Percentiles rank a stretch among this genome's conserved stretches.
Evolutionary conservation across 2,113 vertebrate species (phyloP).

Genomic region (Rutilus rutilus): DNA sequence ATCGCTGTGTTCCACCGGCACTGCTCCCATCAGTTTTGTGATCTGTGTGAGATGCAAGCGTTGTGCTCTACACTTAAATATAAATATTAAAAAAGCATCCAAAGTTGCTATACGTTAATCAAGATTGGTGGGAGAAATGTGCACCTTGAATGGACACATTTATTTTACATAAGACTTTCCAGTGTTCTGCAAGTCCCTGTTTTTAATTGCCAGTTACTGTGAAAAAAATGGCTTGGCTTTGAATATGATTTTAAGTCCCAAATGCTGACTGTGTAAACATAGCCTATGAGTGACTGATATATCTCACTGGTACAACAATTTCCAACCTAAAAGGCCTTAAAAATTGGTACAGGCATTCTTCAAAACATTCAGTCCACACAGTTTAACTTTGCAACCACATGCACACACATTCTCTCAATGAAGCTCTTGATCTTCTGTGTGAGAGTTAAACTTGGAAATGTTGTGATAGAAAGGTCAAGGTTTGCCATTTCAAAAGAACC

Average conservation of each 20-base stretch:
- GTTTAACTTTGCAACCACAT: background rate
- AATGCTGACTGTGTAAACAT: background rate
- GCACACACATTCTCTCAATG: background rate
- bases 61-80: background rate
- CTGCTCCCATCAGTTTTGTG: background rate
- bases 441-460: slow-evolving; percentile 40
- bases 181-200: background rate
- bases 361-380: background rate
- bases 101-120: background rate
- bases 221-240: background rate
- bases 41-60: background rate
- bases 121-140: background rate
- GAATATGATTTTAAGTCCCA: background rate
- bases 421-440: slow-evolving; percentile 3
- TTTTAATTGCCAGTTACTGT: background rate
- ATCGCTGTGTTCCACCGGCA: background rate
- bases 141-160: background rate
- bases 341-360: background rate
- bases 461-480: slow-evolving; percentile 45
- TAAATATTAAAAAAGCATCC: background rate
- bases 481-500: slow-evolving; percentile 33
- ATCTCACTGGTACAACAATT: background rate
- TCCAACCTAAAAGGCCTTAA: background rate
- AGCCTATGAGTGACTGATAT: background rate
- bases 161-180: background rate